phyloP scores from a whole-genome alignment of 2,113 vertebrate genomes.

The Scolopax mira region DNA sequence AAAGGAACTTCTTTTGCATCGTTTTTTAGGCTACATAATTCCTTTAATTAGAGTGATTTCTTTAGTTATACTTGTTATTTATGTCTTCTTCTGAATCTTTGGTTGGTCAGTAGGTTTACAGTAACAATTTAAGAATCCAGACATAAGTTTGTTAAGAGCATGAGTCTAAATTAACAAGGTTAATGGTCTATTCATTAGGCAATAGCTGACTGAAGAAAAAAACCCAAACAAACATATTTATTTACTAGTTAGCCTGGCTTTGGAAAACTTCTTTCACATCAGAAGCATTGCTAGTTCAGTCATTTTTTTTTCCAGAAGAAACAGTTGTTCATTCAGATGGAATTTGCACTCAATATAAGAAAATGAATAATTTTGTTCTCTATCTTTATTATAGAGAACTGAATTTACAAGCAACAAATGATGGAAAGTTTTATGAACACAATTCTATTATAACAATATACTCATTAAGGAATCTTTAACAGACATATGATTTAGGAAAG shows the following conservation, averaged over 20 bases:
- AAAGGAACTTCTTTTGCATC: fast-evolving
- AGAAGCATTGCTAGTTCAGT: background rate
- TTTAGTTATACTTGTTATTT: background rate
- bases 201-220: background rate
- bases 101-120: background rate
- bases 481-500: background rate
- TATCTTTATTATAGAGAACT: background rate
- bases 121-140: background rate
- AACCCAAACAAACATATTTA: background rate
- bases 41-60: background rate
- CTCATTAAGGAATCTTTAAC: background rate
- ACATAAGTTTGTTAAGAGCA: background rate
- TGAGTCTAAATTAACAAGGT: background rate
- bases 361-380: background rate
- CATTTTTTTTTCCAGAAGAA: background rate
- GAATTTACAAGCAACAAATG: background rate
- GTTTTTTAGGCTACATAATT: background rate
- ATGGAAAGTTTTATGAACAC: background rate
- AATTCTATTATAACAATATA: background rate
- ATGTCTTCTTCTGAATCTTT: background rate
- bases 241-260: background rate
- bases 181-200: background rate
- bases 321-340: background rate
- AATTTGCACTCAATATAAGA: background rate
- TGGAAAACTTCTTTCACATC: background rate